Conservation (phyloP, 2,888 invertebrate genomes). For the Incurvaria masculella region DNA sequence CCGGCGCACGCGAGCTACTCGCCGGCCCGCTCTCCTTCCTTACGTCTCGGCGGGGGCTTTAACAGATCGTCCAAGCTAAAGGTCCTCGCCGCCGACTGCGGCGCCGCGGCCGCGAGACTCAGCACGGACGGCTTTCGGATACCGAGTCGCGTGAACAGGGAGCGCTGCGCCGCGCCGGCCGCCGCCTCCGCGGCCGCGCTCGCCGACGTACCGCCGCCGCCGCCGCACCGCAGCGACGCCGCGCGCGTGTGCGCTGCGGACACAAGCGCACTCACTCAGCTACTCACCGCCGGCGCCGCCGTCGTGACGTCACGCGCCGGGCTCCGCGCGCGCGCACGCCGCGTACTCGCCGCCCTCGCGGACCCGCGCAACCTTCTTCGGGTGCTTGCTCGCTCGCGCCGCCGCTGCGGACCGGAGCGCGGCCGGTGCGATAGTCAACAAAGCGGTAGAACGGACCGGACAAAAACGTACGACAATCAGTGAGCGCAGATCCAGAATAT, state of each 20-base stretch:
- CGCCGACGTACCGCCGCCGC: conserved; percentile 39
- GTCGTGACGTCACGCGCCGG: conserved; percentile 3
- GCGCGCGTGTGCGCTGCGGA: conserved; percentile 21
- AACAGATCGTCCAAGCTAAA: conserved; percentile 88
- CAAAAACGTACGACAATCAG: neutral
- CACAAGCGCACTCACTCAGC: neutral
- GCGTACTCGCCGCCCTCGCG: conserved; percentile 1
- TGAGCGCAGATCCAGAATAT: neutral
- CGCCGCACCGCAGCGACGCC: conserved; percentile 55
- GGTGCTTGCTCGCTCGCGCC: conserved; percentile 10
- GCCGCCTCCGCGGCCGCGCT: conserved; percentile 32
- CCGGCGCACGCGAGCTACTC: neutral
- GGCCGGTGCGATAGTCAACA: neutral
- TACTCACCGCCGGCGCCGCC: neutral
- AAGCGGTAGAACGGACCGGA: neutral
- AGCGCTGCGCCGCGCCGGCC: conserved; percentile 55
- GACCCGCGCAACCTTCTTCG: conserved; percentile 10
- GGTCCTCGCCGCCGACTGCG: conserved; percentile 72
- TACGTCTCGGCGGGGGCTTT: conserved; percentile 80
- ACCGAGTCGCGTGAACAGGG: conserved; percentile 80
- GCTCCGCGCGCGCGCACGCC: conserved; percentile 12
- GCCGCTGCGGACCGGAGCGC: neutral
- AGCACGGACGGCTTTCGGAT: conserved; percentile 85
- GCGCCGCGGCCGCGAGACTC: conserved; percentile 66
- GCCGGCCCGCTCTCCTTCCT: conserved; percentile 45